Percentiles rank a stretch among this genome's conserved stretches.
Conservation (phyloP, 2,113 vertebrate genomes). For the Opisthocomus hoazin region DNA sequence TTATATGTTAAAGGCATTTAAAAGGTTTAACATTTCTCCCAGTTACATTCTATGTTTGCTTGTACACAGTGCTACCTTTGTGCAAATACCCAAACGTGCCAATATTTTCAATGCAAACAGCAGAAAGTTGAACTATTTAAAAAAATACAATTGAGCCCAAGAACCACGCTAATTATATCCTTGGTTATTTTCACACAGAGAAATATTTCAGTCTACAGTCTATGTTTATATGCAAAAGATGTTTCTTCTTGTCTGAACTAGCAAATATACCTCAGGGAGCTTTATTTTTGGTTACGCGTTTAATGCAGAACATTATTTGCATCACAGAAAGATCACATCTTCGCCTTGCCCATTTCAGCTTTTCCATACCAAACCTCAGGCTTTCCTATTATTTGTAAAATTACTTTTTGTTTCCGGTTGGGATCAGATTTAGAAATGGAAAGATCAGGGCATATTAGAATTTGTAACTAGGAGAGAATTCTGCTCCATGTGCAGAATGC, state of each 20-base stretch:
- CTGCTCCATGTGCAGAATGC: not conserved
- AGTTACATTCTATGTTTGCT: not conserved
- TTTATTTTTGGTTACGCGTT: slow-evolving; percentile 49
- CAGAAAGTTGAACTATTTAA: not conserved
- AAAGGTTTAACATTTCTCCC: not conserved
- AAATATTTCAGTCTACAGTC: not conserved
- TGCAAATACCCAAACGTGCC: not conserved
- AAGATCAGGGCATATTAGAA: not conserved
- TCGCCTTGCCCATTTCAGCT: not conserved
- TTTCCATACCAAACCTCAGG: slow-evolving; percentile 4
- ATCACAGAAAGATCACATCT: slow-evolving; percentile 13
- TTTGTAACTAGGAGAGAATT: not conserved
- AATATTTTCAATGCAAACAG: not conserved
- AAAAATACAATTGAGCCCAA: not conserved
- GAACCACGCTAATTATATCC: slow-evolving; percentile 14
- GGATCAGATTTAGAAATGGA: slow-evolving; percentile 26
- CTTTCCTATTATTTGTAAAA: slow-evolving; percentile 31
- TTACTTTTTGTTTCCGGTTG: slow-evolving; percentile 40
- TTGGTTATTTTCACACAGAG: slow-evolving; percentile 26
- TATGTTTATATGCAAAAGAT: slow-evolving; percentile 49
- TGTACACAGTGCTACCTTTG: not conserved
- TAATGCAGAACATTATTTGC: slow-evolving; percentile 41
- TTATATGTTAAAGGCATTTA: not conserved
- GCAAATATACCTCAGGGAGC: slow-evolving; percentile 47
- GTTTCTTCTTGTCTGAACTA: slow-evolving; percentile 45